A percentile compares a stretch with the other conserved stretches of the same genome.
Conservation (phyloP, 2,888 invertebrate genomes). For the Beris morrisii region DNA sequence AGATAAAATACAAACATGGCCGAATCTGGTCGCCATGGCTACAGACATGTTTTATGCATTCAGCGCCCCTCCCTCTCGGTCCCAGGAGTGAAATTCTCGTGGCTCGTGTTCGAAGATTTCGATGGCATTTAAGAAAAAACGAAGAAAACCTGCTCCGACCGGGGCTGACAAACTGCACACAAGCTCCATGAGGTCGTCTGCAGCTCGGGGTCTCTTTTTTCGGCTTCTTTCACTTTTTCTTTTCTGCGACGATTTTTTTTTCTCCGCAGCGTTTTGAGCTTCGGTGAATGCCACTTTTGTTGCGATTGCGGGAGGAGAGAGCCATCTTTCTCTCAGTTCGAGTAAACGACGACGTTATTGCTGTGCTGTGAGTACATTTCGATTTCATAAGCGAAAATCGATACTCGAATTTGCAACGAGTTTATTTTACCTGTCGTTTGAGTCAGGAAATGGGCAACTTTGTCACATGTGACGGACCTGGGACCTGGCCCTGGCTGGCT, state of each 20-base stretch:
- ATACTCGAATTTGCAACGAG: conserved; percentile 1
- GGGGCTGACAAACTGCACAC: too few relatives aligned
- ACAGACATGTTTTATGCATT: conserved; percentile 37
- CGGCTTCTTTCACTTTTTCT: too few relatives aligned
- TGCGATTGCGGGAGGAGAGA: too few relatives aligned
- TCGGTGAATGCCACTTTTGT: background rate
- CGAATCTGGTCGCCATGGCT: conserved; percentile 36
- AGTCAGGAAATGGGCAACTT: background rate
- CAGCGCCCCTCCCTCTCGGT: conserved; percentile 22
- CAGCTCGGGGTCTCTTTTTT: too few relatives aligned
- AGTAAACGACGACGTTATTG: too few relatives aligned
- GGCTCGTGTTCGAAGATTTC: background rate
- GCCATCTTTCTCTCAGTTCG: too few relatives aligned
- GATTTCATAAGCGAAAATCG: conserved; percentile 35
- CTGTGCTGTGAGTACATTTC: conserved; percentile 9
- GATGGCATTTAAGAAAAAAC: too few relatives aligned
- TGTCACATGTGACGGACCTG: background rate
- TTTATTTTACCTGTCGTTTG: conserved; percentile 1
- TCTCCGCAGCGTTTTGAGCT: too few relatives aligned
- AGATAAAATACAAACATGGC: conserved; percentile 36
- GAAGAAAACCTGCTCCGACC: too few relatives aligned
- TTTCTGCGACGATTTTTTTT: too few relatives aligned
- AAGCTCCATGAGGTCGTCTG: too few relatives aligned
- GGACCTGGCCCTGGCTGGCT: too few relatives aligned
- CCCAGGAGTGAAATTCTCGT: background rate